Conservation (phyloP, 2,113 vertebrate species). For the Cyanoderma ruficeps region DNA sequence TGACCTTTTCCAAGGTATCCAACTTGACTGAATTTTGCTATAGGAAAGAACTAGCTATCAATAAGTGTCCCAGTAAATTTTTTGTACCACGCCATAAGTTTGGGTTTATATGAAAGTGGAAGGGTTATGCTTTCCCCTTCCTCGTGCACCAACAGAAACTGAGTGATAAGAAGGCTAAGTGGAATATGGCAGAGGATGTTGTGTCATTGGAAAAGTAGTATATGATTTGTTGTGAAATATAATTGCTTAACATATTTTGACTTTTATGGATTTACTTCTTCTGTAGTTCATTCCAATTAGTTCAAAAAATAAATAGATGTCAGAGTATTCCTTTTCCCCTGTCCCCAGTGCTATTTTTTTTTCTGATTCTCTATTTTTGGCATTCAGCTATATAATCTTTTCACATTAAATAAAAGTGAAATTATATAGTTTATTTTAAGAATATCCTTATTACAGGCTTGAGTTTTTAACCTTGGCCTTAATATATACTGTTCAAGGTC, state of each 20-base stretch:
- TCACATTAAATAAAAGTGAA: background rate
- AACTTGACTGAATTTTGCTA: background rate
- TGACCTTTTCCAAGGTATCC: background rate
- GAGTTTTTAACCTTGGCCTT: slow-evolving; percentile 34
- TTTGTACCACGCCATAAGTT: background rate
- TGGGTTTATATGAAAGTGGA: background rate
- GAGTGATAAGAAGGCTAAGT: background rate
- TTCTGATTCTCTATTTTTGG: background rate
- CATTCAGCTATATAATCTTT: background rate
- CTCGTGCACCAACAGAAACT: background rate
- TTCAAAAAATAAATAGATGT: background rate
- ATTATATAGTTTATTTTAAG: background rate
- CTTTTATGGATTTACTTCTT: background rate
- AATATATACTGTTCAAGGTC: slow-evolving; percentile 7
- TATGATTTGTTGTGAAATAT: background rate
- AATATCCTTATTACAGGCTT: background rate
- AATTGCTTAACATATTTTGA: background rate
- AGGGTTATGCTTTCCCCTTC: background rate
- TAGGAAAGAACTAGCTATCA: background rate
- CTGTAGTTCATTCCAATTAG: background rate
- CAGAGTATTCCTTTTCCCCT: background rate
- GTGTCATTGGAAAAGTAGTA: background rate
- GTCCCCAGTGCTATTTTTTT: background rate
- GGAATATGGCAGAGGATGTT: background rate
- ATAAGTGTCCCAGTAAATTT: background rate